Conservation (phyloP, 1,140 invertebrate species). For the Penaeus chinensis region DNA sequence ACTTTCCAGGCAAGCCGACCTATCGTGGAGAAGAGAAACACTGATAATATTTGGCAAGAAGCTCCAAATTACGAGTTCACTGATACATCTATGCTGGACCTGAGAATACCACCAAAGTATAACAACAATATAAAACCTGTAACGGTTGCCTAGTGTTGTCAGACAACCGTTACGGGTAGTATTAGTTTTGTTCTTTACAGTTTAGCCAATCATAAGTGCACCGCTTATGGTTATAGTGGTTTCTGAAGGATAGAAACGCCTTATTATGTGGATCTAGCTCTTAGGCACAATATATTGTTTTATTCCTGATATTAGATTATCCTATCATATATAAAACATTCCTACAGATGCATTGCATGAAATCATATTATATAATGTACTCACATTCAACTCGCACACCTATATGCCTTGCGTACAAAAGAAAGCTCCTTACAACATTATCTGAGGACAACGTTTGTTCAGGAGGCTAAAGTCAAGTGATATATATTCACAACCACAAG, state of each 20-base stretch:
- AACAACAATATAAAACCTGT: constrained; percentile 41
- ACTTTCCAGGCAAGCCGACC: constrained; percentile 29
- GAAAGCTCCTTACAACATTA: constrained; percentile 6
- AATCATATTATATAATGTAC: not conserved
- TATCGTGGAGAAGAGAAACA: constrained; percentile 39
- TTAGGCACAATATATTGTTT: too few species aligned
- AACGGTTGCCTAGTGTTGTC: constrained; percentile 32
- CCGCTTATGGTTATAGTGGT: too few species aligned
- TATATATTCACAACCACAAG: not conserved
- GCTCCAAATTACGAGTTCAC: constrained; percentile 34
- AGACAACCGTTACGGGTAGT: not conserved
- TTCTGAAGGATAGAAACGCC: too few species aligned
- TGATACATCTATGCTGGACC: constrained; percentile 13
- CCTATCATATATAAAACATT: too few species aligned
- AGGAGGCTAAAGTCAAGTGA: not conserved
- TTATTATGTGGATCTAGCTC: too few species aligned
- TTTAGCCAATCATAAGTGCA: not conserved
- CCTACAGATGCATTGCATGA: not conserved
- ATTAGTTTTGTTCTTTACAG: not conserved
- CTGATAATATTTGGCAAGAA: constrained; percentile 51
- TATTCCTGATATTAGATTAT: too few species aligned
- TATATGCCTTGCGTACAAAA: not conserved
- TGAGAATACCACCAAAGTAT: constrained; percentile 52
- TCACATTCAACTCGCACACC: not conserved
- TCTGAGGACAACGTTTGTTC: constrained; percentile 11